Conservation (phyloP, 35 echinoderm and acorn worm species). For the Strongylocentrotus purpuratus region DNA sequence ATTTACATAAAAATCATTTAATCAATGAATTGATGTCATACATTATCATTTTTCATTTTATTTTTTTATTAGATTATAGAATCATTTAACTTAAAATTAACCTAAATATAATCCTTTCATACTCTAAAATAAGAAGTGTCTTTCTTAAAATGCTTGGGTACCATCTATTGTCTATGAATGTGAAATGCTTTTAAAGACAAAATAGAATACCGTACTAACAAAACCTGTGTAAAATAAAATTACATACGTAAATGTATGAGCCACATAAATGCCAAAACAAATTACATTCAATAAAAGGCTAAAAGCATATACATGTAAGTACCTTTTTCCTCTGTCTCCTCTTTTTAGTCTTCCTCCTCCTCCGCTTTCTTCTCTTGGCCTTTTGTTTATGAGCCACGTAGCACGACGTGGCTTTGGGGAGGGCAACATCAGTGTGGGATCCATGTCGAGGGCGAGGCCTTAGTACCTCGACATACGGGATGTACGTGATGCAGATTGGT, state of each 20-base stretch:
- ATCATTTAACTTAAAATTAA: too few relatives aligned
- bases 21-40: too few relatives aligned
- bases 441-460: not conserved
- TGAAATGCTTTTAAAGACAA: too few relatives aligned
- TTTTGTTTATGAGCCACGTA: not conserved
- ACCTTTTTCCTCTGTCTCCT: not conserved
- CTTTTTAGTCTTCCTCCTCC: not conserved
- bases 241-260: not conserved
- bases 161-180: too few relatives aligned
- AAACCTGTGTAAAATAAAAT: not conserved
- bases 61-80: too few relatives aligned
- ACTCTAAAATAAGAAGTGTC: too few relatives aligned
- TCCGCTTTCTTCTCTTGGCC: not conserved
- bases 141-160: too few relatives aligned
- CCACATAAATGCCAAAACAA: not conserved
- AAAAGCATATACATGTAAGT: not conserved
- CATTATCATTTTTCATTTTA: too few relatives aligned
- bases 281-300: too few relatives aligned
- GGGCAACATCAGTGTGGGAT: not conserved
- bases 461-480: not conserved
- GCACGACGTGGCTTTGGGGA: not conserved
- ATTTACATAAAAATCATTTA: too few relatives aligned
- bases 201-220: not conserved
- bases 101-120: too few relatives aligned
- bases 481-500: too few relatives aligned